Evolutionary conservation across 2,797 vertebrate genomes (phyloP).

Genomic region (Microcaecilia unicolor): DNA sequence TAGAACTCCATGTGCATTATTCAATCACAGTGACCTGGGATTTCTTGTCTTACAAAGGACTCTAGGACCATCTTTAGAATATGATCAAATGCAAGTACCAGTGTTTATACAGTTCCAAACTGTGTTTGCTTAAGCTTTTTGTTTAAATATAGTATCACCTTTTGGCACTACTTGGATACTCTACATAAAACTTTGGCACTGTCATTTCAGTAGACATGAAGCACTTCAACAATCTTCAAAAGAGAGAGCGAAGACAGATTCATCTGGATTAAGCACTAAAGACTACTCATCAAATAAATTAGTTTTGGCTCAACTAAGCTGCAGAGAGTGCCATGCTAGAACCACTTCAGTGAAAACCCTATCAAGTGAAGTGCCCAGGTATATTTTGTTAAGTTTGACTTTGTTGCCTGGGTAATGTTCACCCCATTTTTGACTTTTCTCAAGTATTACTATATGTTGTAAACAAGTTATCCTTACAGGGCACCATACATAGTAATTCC

Average conservation of each 20-base stretch:
- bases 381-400: slow-evolving; percentile 1
- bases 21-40: slow-evolving; percentile 30
- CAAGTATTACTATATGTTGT: slow-evolving; percentile 13
- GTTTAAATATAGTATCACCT: slow-evolving; percentile 45
- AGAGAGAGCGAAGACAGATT: slow-evolving; percentile 19
- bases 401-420: slow-evolving; percentile 5
- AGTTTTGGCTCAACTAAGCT: slow-evolving; percentile 34
- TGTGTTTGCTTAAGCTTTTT: slow-evolving; percentile 35
- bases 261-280: slow-evolving; percentile 33
- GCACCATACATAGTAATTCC: slow-evolving; percentile 10
- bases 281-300: slow-evolving; percentile 23
- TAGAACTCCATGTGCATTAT: slow-evolving; percentile 28
- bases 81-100: slow-evolving; percentile 32
- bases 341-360: slow-evolving; percentile 8
- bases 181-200: slow-evolving; percentile 56
- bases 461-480: slow-evolving; percentile 28
- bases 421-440: neutral
- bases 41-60: slow-evolving; percentile 21
- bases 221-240: slow-evolving; percentile 18
- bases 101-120: slow-evolving; percentile 50
- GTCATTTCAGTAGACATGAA: slow-evolving; percentile 27
- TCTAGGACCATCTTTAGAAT: slow-evolving; percentile 25
- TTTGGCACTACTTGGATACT: slow-evolving; percentile 57
- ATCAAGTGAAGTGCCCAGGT: slow-evolving; percentile 5
- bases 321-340: slow-evolving; percentile 12